Evolutionary conservation across 2,113 vertebrate genomes (phyloP), one percentile per base, ranked within the genome.

Genomic region (Calcarius ornatus): DNA sequence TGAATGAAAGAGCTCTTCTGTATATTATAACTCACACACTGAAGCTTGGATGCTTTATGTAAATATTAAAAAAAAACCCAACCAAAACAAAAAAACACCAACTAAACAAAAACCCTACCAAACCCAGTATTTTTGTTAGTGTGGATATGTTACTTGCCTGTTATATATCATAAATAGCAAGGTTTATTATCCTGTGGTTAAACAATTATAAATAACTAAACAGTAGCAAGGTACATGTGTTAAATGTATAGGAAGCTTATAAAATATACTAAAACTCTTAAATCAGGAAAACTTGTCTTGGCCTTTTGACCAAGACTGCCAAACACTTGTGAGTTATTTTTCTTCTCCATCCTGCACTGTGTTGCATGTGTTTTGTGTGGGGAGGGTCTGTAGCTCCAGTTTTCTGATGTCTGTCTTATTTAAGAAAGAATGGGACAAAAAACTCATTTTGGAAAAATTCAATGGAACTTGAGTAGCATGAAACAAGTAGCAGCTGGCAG

Each of bases 151-250:
- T 96, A 89, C 71, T 96, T 97, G 86, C 86, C 88, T 97, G 95
- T 93, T 93, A 45, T 85, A 96, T 94, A 95, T 95, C 98, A 98
- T 98, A 99, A 98, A 98, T 98, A 98, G 87, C 92, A 97, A 94
- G 97, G 95, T 98, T 98, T 98, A 96, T 98, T 98, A 95, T 98
- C 98, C 98, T 99, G 99, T 98, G 98, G 98, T 98, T 98, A 97
- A 97, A 97, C 88, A 51, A 14, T 9, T 81, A 91, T 77, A 95
- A 91, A 79, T 87, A 88, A 92, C 51, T 92, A 78, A 92, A 92
- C 69, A 97, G 97, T 97, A 95, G 94, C 84, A 86, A 97, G 98
- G 97, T 98, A 98, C 97, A 97, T 98, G 97, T 93, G 94, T 96
- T 96, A 89, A 95, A 92, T 80, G n/a, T 83, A 93, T 80, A 95